Evolutionary conservation across 2,888 invertebrate species (phyloP).

Genomic region (Gymnocheta viridis): DNA sequence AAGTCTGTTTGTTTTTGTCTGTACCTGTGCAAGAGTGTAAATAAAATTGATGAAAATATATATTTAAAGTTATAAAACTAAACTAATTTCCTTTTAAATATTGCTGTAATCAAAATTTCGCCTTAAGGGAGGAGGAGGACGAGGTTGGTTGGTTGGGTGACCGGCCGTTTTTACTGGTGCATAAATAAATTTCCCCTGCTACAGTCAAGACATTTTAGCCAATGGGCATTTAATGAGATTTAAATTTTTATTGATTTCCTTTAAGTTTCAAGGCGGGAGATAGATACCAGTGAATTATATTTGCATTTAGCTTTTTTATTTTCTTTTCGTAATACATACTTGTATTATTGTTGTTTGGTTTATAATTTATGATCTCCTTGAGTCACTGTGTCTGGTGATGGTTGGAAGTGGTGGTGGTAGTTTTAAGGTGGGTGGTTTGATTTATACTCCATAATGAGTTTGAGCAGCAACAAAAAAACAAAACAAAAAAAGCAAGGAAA

Average conservation of each 20-base stretch:
- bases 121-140: slow-evolving; percentile 13
- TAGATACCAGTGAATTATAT: slow-evolving; percentile 35
- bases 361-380: slow-evolving; percentile 63
- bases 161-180: not conserved
- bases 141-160: not conserved
- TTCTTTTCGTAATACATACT: slow-evolving; percentile 23
- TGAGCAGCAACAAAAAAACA: not conserved
- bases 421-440: slow-evolving; percentile 68
- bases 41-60: slow-evolving; percentile 66
- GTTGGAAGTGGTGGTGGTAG: slow-evolving; percentile 21
- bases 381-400: slow-evolving; percentile 44
- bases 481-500: slow-evolving; percentile 23
- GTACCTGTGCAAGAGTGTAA: slow-evolving; percentile 44
- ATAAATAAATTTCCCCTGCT: slow-evolving; percentile 58
- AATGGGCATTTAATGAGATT: slow-evolving; percentile 67
- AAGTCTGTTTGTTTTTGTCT: not conserved
- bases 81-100: slow-evolving; percentile 69
- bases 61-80: slow-evolving; percentile 54
- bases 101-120: slow-evolving; percentile 54
- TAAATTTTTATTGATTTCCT: slow-evolving; percentile 68
- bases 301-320: slow-evolving; percentile 42
- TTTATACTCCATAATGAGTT: slow-evolving; percentile 61
- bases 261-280: slow-evolving; percentile 34
- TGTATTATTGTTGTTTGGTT: slow-evolving; percentile 44
- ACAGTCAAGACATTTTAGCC: slow-evolving; percentile 46